Evolutionary conservation across 2,888 invertebrate species (phyloP).

Genomic region (Alloscopus bannaensis): DNA sequence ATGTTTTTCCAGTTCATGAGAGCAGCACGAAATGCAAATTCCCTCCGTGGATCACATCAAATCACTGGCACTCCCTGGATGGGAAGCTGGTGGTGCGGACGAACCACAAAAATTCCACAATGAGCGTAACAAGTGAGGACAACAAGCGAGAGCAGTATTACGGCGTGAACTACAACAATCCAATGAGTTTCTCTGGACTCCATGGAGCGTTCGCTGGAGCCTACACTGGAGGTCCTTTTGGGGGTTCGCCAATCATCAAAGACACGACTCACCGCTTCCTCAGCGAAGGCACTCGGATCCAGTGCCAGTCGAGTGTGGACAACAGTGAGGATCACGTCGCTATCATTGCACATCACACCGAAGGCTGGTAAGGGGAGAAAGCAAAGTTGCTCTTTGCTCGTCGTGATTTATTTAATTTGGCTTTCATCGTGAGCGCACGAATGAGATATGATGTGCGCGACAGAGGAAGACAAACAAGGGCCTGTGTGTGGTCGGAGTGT

Average conservation of each 20-base stretch:
- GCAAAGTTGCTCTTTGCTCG: not conserved
- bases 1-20: conserved; percentile 47
- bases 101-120: conserved; percentile 85
- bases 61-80: conserved; percentile 87
- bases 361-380: conserved; percentile 82
- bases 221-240: conserved; percentile 53
- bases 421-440: not conserved
- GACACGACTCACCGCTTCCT: conserved; percentile 60
- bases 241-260: conserved; percentile 28
- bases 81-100: conserved; percentile 82
- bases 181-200: conserved; percentile 29
- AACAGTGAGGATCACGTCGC: conserved; percentile 74
- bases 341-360: conserved; percentile 85
- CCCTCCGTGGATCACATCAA: conserved; percentile 86
- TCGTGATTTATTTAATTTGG: not conserved
- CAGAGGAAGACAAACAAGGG: not conserved
- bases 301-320: conserved; percentile 68
- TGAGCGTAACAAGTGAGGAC: conserved; percentile 78
- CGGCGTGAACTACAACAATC: conserved; percentile 28
- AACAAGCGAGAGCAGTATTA: conserved; percentile 70
- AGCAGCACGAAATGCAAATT: conserved; percentile 80
- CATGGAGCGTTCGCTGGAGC: conserved; percentile 51
- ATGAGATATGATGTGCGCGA: not conserved
- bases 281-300: conserved; percentile 67
- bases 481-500: not conserved